A percentile compares a stretch with the other conserved stretches of the same genome.
These are phyloP conservation scores for Ischnura elegans DNA, from an alignment of 2,888 invertebrate genomes.

Conservation along the genomic window DNA sequence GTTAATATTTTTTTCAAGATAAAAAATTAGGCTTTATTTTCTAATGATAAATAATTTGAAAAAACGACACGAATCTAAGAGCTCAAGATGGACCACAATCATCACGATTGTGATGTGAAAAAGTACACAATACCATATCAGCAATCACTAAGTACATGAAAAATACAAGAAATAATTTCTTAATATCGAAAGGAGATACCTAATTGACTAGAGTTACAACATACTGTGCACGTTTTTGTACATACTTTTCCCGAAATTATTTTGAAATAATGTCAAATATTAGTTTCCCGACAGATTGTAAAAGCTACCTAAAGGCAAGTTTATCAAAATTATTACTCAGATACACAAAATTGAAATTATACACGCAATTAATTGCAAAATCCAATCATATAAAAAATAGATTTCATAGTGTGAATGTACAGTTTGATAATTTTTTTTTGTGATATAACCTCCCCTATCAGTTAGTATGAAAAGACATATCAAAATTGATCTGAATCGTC, in stretches of 20 bases:
- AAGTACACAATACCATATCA: not conserved
- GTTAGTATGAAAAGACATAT: conserved; percentile 61
- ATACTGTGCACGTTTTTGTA: not conserved
- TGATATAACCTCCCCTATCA: conserved; percentile 27
- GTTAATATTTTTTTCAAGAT: conserved; percentile 27
- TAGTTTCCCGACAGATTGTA: conserved; percentile 37
- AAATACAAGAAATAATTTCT: conserved; percentile 36
- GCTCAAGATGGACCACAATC: conserved; percentile 5
- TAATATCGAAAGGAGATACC: conserved; percentile 22
- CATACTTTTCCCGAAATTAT: conserved; percentile 17
- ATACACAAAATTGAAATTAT: conserved; percentile 49
- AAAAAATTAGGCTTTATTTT: conserved; percentile 25
- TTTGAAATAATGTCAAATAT: conserved; percentile 36
- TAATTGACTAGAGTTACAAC: conserved; percentile 57
- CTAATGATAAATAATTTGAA: conserved; percentile 43
- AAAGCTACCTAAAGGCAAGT: conserved; percentile 53
- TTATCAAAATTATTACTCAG: conserved; percentile 46
- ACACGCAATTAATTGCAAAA: conserved; percentile 56
- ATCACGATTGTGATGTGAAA: not conserved
- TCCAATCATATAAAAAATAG: conserved; percentile 66
- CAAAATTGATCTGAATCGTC: conserved; percentile 48
- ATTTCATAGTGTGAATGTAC: conserved; percentile 61
- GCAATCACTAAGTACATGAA: conserved; percentile 7
- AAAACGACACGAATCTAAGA: conserved; percentile 12
- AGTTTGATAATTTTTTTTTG: conserved; percentile 42